Evolutionary conservation across 1,140 invertebrate genomes (phyloP), one percentile per base, ranked within the genome.

Genomic region (Helicorthomorpha holstii): DNA sequence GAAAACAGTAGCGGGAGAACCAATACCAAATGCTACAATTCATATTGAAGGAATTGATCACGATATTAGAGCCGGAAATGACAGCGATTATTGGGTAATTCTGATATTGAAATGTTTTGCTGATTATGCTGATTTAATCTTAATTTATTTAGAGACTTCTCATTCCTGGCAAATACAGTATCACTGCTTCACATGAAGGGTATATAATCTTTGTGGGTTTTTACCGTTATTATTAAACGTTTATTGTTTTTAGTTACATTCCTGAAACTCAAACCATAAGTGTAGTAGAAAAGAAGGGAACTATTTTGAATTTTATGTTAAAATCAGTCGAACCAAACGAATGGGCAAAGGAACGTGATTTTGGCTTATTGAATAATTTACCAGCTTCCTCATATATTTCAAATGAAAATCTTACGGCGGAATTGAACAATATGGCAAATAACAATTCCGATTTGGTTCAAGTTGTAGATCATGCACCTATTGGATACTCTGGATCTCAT

Each of bases 21-120:
- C 75, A 0, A 76, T 97, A n/a, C 54, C 69, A 0, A 76, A 81
- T 57, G 88, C 85, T 0, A 79, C 75, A 3, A 79, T 97, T 41
- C 64, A 69, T 1, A 76, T 97, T 2, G 68, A 77, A 56, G 82
- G 78, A 0, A 79, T 82, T 49, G 68, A 78, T 27, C 88, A 92
- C 61, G 64, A 69, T 19, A 76, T 89, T 1, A 76, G 69, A 16
- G 74, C 83, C 0, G 77, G 80, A 0, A 60, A 63, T 21, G 69
- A 75, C 55, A 95, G 95, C 0, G 94, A 98, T 70, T 98, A 89
- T 67, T 98, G 87, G 84, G 73, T 93, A 56, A 12, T 41, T 12
- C 19, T 41, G 38, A 41, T 12, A 41, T n/a, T n/a, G n/a, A n/a
- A n/a, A n/a, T n/a, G n/a, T n/a, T n/a, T n/a, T n/a, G n/a, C n/a